A percentile compares a stretch with the other conserved stretches of the same genome.
Evolutionary conservation across 2,113 vertebrate genomes (phyloP).

Genomic region (Solea solea): DNA sequence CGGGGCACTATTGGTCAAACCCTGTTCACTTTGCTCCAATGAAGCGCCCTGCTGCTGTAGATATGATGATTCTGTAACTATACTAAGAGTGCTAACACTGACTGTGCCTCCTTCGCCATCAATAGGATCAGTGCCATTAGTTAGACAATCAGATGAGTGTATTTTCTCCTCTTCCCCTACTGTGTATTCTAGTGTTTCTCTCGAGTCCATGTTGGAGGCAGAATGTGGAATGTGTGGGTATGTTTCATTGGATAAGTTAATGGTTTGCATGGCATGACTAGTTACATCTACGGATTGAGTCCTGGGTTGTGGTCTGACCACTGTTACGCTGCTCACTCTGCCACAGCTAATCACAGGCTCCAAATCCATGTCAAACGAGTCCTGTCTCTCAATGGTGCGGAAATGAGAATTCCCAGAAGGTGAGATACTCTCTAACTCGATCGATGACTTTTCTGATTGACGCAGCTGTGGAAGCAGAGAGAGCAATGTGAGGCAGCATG

Average conservation of each 20-base stretch:
- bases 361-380: slow-evolving; percentile 72
- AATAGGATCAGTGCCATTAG: not conserved
- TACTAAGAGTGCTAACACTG: not conserved
- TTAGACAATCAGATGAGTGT: not conserved
- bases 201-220: slow-evolving; percentile 26
- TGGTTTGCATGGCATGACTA: not conserved
- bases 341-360: slow-evolving; percentile 44
- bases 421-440: slow-evolving; percentile 47
- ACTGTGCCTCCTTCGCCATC: slow-evolving; percentile 11
- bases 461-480: slow-evolving; percentile 59
- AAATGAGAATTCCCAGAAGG: slow-evolving; percentile 69
- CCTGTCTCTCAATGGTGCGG: slow-evolving; percentile 78
- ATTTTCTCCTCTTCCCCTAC: not conserved
- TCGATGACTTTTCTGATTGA: slow-evolving; percentile 57
- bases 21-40: slow-evolving; percentile 18
- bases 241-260: slow-evolving; percentile 11
- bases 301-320: slow-evolving; percentile 77
- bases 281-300: slow-evolving; percentile 44
- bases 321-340: slow-evolving; percentile 55
- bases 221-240: slow-evolving; percentile 13
- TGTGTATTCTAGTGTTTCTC: slow-evolving; percentile 3
- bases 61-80: not conserved
- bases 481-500: not conserved
- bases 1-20: not conserved
- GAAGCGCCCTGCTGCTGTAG: slow-evolving; percentile 14